A percentile compares a stretch with the other conserved stretches of the same genome.
Conservation (phyloP, 1,140 invertebrate genomes). For the Heliconius hewitsoni region DNA sequence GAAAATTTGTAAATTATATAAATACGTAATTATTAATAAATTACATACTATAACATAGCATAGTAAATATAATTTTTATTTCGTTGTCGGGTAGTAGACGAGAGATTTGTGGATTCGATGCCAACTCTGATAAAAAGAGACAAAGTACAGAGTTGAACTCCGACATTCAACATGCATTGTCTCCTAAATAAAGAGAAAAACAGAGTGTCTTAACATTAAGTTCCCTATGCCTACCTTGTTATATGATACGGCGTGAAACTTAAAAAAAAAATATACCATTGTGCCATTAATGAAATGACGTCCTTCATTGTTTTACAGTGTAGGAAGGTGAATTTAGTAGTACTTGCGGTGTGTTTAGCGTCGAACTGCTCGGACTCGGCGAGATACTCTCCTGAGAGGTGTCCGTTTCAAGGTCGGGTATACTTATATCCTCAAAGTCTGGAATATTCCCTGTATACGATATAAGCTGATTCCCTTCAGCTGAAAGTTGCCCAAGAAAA, state of each 20-base stretch:
- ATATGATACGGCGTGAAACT: too few species aligned
- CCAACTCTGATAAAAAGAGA: too few species aligned
- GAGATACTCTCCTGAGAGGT: conserved; percentile 56
- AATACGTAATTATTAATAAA: neutral
- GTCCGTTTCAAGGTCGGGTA: conserved; percentile 69
- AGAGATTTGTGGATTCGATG: too few species aligned
- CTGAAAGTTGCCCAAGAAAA: conserved; percentile 76
- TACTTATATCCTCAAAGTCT: conserved; percentile 77
- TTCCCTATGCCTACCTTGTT: too few species aligned
- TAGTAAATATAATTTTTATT: neutral
- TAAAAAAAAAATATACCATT: neutral
- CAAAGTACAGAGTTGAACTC: too few species aligned
- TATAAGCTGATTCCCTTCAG: conserved; percentile 79
- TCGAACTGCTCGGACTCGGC: conserved; percentile 56
- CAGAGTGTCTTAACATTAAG: too few species aligned
- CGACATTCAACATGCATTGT: too few species aligned
- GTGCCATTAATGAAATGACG: neutral
- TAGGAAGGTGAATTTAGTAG: conserved; percentile 57
- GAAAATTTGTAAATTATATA: neutral
- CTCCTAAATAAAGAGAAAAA: too few species aligned
- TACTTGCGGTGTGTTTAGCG: conserved; percentile 74
- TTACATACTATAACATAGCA: neutral
- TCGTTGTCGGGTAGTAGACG: too few species aligned
- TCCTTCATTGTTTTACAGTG: conserved; percentile 51
- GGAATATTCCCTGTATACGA: conserved; percentile 80